Conservation (phyloP, 1,140 invertebrate species). For the Plodia interpunctella region DNA sequence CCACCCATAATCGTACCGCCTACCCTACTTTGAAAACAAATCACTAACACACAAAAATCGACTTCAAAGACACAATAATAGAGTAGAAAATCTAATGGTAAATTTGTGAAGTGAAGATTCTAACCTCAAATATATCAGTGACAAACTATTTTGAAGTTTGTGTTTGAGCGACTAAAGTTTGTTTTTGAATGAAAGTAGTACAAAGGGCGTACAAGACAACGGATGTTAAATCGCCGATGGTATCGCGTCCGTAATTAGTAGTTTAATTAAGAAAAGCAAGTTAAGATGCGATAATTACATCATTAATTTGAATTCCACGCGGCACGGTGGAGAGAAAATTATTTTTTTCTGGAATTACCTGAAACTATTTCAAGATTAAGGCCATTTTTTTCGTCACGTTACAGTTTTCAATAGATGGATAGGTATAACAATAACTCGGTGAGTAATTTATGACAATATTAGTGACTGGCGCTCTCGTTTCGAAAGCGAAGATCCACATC, state of each 20-base stretch:
- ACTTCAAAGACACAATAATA: neutral
- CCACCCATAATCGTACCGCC: constrained; percentile 49
- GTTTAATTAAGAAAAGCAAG: constrained; percentile 58
- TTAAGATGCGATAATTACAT: constrained; percentile 55
- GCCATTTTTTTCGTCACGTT: too few species aligned
- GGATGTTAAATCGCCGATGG: constrained; percentile 39
- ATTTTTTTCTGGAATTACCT: neutral
- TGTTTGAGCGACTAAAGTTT: constrained; percentile 4
- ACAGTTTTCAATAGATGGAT: too few species aligned
- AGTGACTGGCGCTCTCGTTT: too few species aligned
- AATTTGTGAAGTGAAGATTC: neutral
- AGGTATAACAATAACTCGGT: too few species aligned
- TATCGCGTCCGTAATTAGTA: constrained; percentile 61
- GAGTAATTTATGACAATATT: too few species aligned
- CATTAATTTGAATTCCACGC: constrained; percentile 29
- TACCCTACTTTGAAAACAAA: constrained; percentile 34
- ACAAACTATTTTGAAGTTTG: constrained; percentile 8
- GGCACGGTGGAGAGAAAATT: neutral
- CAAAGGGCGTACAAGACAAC: constrained; percentile 47
- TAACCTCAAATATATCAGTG: neutral
- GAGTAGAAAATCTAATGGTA: neutral
- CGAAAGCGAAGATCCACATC: too few species aligned
- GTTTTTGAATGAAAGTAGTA: constrained; percentile 16
- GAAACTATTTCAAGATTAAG: neutral
- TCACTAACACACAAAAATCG: constrained; percentile 2